Percentiles rank a stretch among this genome's conserved stretches.
Conservation (phyloP, 1,140 invertebrate genomes). For the Drosophila subobscura region DNA sequence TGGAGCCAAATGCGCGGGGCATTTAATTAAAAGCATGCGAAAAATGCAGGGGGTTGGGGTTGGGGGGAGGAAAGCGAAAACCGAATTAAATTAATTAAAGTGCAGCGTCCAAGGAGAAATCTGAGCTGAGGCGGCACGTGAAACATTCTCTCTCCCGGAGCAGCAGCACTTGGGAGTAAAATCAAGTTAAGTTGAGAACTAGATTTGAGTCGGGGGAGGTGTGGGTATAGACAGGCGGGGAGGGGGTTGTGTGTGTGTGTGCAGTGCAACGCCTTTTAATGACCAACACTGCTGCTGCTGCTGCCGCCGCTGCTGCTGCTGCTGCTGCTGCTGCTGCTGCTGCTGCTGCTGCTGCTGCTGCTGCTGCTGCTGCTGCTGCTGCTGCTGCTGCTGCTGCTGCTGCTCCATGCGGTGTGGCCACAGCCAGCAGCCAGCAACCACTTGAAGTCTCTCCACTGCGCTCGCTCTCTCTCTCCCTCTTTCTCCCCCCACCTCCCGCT, state of each 20-base stretch:
- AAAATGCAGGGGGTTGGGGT: conserved; percentile 54
- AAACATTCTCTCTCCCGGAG: conserved; percentile 60
- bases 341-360: no score
- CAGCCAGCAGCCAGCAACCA: not conserved
- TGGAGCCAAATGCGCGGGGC: conserved; percentile 41
- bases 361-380: no score
- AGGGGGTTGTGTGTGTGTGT: conserved; percentile 1
- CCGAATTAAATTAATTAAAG: conserved; percentile 80
- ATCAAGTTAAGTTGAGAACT: conserved; percentile 60
- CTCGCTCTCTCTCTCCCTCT: not conserved
- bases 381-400: no score
- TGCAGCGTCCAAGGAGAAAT: conserved; percentile 50
- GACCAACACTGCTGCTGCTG: conserved; percentile 19
- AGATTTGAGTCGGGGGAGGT: not conserved
- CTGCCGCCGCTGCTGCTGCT: no score
- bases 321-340: no score
- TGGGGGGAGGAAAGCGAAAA: conserved; percentile 50
- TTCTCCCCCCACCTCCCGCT: not conserved
- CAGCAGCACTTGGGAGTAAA: conserved; percentile 47
- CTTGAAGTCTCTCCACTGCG: not conserved
- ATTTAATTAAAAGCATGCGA: conserved; percentile 77
- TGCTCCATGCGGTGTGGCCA: no score
- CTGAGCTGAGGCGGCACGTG: conserved; percentile 47
- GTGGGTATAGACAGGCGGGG: no score
- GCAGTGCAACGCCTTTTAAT: conserved; percentile 58